A percentile compares a stretch with the other conserved stretches of the same genome.
Conservation (phyloP, 2,797 vertebrate species). For the Amblyraja radiata region DNA sequence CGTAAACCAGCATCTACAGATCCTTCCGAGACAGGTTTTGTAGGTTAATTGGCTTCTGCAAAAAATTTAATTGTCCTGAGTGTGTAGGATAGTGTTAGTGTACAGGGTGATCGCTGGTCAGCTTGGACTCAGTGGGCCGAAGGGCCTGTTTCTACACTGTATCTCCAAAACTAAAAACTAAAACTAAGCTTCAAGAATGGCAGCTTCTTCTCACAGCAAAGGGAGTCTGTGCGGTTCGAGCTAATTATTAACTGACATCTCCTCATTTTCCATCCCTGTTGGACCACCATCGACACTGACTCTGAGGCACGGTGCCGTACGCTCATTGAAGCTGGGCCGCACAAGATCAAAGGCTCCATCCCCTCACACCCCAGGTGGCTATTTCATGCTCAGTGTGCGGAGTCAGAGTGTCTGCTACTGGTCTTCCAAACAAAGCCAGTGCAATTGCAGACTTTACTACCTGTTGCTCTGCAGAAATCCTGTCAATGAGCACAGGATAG, state of each 20-base stretch:
- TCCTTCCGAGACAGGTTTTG: no score
- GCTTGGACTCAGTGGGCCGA: no score
- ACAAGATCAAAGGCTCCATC: slow-evolving; percentile 17
- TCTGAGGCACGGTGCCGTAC: not conserved
- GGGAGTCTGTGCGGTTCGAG: not conserved
- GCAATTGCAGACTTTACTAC: slow-evolving; percentile 37
- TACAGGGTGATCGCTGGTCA: no score
- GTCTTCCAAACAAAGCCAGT: slow-evolving; percentile 17
- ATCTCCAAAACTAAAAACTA: no score
- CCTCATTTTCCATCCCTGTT: not conserved
- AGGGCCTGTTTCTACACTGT: no score
- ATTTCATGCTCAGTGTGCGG: slow-evolving; percentile 33
- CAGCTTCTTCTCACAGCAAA: not conserved
- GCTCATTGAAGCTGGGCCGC: not conserved
- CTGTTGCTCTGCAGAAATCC: slow-evolving; percentile 28
- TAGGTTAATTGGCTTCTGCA: no score
- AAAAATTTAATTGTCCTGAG: no score
- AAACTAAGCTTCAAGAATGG: no score
- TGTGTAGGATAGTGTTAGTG: no score
- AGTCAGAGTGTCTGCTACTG: slow-evolving; percentile 28
- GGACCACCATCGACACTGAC: slow-evolving; percentile 32
- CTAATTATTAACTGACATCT: slow-evolving; percentile 31
- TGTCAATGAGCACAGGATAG: slow-evolving; percentile 34
- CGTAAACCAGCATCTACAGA: no score
- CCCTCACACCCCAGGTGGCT: slow-evolving; percentile 1